Evolutionary conservation across 2,797 vertebrate genomes (phyloP).

Genomic region (Arremon brunneinucha): DNA sequence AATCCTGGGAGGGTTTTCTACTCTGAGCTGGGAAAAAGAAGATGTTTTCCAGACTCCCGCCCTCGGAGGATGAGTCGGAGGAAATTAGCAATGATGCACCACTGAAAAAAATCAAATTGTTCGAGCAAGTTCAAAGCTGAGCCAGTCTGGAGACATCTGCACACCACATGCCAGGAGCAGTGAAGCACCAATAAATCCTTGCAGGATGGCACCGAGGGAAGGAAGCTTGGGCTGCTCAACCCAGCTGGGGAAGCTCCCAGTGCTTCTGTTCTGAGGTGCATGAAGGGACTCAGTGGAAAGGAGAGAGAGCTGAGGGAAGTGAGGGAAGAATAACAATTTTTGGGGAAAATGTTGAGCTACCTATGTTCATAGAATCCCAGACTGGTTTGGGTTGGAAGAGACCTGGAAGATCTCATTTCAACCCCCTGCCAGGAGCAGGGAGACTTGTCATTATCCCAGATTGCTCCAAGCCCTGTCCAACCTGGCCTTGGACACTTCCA

Average conservation of each 20-base stretch:
- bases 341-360: neutral
- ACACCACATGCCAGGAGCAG: conserved; percentile 46
- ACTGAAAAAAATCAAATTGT: conserved; percentile 46
- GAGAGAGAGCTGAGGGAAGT: neutral
- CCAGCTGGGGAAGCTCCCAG: neutral
- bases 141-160: conserved; percentile 52
- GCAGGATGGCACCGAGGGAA: neutral
- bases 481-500: neutral
- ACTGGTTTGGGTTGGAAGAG: neutral
- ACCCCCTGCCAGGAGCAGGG: neutral
- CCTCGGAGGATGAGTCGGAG: conserved; percentile 38
- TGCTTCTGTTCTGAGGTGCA: neutral
- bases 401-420: neutral
- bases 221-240: neutral
- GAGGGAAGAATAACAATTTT: neutral
- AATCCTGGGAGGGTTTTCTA: neutral
- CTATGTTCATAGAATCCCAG: neutral
- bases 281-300: neutral
- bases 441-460: neutral
- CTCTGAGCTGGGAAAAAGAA: neutral
- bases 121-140: conserved; percentile 49
- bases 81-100: conserved; percentile 51
- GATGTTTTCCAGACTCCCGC: neutral
- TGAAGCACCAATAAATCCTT: neutral
- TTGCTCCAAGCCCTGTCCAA: neutral